Conservation (phyloP, 2,113 vertebrate genomes). For the Rhineura floridana region DNA sequence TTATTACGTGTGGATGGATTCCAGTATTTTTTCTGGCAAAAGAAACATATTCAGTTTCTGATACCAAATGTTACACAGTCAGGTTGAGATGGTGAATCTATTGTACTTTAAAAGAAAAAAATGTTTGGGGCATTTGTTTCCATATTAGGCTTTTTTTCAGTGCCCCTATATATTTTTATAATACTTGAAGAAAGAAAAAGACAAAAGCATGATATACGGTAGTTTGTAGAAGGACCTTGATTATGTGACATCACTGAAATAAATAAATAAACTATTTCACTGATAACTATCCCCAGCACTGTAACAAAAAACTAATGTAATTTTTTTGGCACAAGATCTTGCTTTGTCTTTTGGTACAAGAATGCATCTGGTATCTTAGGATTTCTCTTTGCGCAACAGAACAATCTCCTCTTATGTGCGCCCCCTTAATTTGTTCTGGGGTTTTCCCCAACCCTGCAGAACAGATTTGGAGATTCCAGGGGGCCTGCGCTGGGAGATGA, state of each 20-base stretch:
- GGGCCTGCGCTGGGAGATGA: no score
- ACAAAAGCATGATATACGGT: no score
- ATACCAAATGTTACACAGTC: background rate
- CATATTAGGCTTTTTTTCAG: background rate
- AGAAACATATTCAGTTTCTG: slow-evolving; percentile 21
- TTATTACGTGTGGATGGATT: slow-evolving; percentile 7
- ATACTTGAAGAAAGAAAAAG: no score
- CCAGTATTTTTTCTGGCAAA: slow-evolving; percentile 25
- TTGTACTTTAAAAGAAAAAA: background rate
- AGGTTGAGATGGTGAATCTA: background rate
- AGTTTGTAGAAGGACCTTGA: no score
- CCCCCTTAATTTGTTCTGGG: no score
- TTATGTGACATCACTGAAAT: no score
- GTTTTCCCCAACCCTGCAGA: no score
- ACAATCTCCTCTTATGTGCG: no score
- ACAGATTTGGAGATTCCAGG: no score
- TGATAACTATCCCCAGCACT: background rate
- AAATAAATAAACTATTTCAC: background rate
- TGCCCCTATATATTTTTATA: no score
- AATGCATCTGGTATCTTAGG: background rate
- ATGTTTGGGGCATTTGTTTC: background rate
- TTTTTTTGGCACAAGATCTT: background rate
- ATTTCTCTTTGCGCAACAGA: no score
- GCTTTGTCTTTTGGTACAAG: background rate
- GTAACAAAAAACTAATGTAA: background rate